These are phyloP conservation scores for Nowickia ferox DNA, from an alignment of 2,888 invertebrate genomes.

Conservation along the genomic window DNA sequence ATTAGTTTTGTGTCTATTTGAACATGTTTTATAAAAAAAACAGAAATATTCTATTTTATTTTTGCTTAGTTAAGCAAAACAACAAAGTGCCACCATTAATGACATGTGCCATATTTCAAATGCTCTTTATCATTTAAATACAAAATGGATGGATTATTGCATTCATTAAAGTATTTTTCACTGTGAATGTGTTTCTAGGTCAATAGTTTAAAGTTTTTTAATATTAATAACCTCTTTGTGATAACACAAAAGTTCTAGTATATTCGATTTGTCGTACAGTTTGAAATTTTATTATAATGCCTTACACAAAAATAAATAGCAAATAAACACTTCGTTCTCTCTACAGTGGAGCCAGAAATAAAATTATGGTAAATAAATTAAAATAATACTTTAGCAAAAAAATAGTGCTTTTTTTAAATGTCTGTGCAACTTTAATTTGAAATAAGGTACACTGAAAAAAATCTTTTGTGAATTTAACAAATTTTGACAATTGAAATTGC, in stretches of 20 bases:
- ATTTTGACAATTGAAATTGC: no score
- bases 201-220: constrained; percentile 68
- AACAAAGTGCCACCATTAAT: constrained; percentile 57
- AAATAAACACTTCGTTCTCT: background rate
- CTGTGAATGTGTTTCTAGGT: constrained; percentile 55
- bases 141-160: constrained; percentile 56
- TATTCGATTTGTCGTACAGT: constrained; percentile 47
- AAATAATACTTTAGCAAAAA: background rate
- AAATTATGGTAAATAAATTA: background rate
- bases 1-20: constrained; percentile 19
- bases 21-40: constrained; percentile 19
- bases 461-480: no score
- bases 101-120: constrained; percentile 61
- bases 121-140: constrained; percentile 55
- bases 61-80: constrained; percentile 21
- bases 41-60: constrained; percentile 1
- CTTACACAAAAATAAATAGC: constrained; percentile 21
- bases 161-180: constrained; percentile 49
- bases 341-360: background rate
- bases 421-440: no score
- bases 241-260: constrained; percentile 28
- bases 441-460: no score
- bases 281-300: constrained; percentile 33
- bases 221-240: constrained; percentile 60
- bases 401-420: no score